Conservation (phyloP, 2,113 vertebrate species). For the Chaenogobius annularis region DNA sequence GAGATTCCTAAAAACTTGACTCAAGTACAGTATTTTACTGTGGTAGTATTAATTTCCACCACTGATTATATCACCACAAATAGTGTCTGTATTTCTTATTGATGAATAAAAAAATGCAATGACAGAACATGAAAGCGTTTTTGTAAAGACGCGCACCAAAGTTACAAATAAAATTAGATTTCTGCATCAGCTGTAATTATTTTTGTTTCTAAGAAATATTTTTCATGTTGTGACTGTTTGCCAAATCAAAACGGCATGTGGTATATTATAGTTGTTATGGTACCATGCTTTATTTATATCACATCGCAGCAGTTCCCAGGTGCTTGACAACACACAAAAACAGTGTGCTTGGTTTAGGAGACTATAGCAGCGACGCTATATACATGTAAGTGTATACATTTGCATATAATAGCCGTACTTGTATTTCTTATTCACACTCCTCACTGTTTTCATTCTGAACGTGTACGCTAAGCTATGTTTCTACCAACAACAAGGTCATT, state of each 20-base stretch:
- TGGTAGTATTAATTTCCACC: too few relatives aligned
- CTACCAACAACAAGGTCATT: constrained; percentile 25
- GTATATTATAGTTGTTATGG: background rate
- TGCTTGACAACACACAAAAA: background rate
- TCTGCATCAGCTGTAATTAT: background rate
- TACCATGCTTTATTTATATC: background rate
- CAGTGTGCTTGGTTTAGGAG: background rate
- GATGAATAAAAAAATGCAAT: background rate
- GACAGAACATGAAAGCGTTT: too few relatives aligned
- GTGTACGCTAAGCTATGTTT: constrained; percentile 24
- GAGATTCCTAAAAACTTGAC: too few relatives aligned
- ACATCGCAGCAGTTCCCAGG: background rate
- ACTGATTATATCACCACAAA: too few relatives aligned
- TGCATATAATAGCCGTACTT: background rate
- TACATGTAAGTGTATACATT: background rate
- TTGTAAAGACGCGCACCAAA: too few relatives aligned
- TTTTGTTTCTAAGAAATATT: background rate
- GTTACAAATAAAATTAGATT: too few relatives aligned
- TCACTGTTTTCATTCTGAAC: constrained; percentile 3
- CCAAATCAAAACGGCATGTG: background rate
- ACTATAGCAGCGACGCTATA: background rate
- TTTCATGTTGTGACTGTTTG: background rate
- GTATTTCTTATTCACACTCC: background rate
- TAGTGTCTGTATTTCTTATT: background rate
- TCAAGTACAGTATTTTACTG: too few relatives aligned